These are phyloP conservation scores for Silurus aristotelis DNA, from an alignment of 2,797 vertebrate species.

Conservation along the genomic window DNA sequence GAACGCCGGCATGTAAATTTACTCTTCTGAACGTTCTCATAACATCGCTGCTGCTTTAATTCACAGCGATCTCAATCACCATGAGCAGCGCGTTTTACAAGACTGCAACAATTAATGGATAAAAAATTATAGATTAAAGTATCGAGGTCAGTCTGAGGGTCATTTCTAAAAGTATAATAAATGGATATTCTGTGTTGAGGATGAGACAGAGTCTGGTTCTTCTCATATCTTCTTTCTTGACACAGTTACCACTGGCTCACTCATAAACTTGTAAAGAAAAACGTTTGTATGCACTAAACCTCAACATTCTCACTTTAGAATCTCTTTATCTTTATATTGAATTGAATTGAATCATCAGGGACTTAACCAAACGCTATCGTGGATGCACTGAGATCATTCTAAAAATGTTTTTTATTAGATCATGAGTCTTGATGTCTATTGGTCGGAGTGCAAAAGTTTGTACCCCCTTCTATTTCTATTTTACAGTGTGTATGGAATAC, in stretches of 20 bases:
- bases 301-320: no score
- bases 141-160: background rate
- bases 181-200: no score
- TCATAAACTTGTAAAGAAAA: no score
- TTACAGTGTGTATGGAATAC: background rate
- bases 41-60: slow-evolving; percentile 21
- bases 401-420: background rate
- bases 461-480: background rate
- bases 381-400: background rate
- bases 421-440: background rate
- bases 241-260: no score
- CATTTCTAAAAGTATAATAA: no score
- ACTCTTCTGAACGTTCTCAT: slow-evolving; percentile 19
- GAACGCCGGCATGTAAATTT: background rate
- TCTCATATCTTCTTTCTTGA: no score
- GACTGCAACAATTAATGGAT: background rate
- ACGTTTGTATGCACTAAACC: no score
- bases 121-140: background rate
- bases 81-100: background rate
- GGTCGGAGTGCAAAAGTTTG: background rate
- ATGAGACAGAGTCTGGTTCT: no score
- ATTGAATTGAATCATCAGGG: background rate
- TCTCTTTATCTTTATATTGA: no score
- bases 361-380: background rate
- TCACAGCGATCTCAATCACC: background rate